These are phyloP conservation scores for Drosophila recens DNA, from an alignment of 2,888 invertebrate species.

Conservation along the genomic window DNA sequence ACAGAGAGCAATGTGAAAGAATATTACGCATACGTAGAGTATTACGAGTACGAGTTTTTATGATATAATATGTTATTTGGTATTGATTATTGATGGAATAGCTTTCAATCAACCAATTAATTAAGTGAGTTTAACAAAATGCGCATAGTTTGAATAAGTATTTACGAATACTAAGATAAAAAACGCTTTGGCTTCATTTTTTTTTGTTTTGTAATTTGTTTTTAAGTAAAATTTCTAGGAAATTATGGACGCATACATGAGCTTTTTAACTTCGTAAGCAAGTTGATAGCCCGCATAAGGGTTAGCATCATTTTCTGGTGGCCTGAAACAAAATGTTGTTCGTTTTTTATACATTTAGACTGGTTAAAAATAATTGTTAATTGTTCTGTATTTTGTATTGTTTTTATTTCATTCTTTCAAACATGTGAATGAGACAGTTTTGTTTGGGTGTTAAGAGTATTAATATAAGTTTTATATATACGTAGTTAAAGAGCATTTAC, in stretches of 20 bases:
- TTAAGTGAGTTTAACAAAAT: constrained; percentile 71
- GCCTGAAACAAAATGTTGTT: constrained; percentile 90
- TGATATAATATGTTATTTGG: constrained; percentile 36
- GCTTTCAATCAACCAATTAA: constrained; percentile 75
- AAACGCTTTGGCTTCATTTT: constrained; percentile 64
- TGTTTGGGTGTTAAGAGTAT: constrained; percentile 58
- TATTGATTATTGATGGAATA: constrained; percentile 59
- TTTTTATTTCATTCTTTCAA: constrained; percentile 30
- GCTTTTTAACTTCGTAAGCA: constrained; percentile 99
- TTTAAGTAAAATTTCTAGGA: constrained; percentile 78
- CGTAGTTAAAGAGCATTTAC: constrained; percentile 68
- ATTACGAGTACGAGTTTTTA: constrained; percentile 25
- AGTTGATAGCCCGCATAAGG: constrained; percentile 99
- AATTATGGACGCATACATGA: constrained; percentile 94
- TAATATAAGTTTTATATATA: constrained; percentile 27
- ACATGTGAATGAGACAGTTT: constrained; percentile 57
- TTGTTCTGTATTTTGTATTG: constrained; percentile 23
- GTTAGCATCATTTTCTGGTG: constrained; percentile 94
- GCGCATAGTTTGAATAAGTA: constrained; percentile 72
- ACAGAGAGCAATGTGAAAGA: constrained; percentile 59
- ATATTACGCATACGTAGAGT: constrained; percentile 49
- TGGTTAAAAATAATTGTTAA: constrained; percentile 54
- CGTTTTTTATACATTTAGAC: constrained; percentile 76
- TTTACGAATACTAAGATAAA: constrained; percentile 77
- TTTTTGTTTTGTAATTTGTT: constrained; percentile 41